Evolutionary conservation across 2,888 invertebrate species (phyloP), one percentile per base, ranked within the genome.

Genomic region (Nemurella pictetii): DNA sequence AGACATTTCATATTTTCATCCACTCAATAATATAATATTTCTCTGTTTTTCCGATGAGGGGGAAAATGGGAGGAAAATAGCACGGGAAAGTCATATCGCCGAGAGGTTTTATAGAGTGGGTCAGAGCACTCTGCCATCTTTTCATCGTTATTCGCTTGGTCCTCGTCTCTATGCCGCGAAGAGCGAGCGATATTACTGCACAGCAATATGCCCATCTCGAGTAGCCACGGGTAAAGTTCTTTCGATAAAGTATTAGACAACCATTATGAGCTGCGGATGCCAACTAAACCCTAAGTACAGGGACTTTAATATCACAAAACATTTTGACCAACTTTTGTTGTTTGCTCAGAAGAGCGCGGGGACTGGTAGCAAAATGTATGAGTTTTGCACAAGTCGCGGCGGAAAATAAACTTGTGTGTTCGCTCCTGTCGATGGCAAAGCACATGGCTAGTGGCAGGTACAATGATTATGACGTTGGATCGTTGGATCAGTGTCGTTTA

Each of bases 141-240:
- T 26, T 28, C 26, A 75, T 27, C 75, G 36, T 30, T 28, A 81
- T 32, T 35, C 80, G 35, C 28, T 25, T 28, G 12, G 30, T 29
- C 28, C 80, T 35, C 30, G 20, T n/a, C 82, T 29, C 35, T 36
- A 72, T 72, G n/a, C 25, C 35, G 15, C 73, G n/a, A 81, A 36
- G 55, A 29, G 29, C 29, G 20, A 26, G 28, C 72, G 55, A 82
- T 82, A 82, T 82, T 82, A 20, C 72, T 82, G 72, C 80, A n/a
- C 28, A 27, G 82, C 73, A 82, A 82, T 82, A 82, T 82, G 78
- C 28, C 78, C 78, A 78, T 28, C 82, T 82, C 82, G 55, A 82
- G 82, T 82, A 82, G 26, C 55, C 82, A 27, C 28, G 27, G 20
- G 55, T 55, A 55, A 55, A 82, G 28, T 82, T 82, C 82, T 82